Base-by-base conservation (phyloP, 2,113 vertebrate species). In the Apaloderma vittatum region DNA sequence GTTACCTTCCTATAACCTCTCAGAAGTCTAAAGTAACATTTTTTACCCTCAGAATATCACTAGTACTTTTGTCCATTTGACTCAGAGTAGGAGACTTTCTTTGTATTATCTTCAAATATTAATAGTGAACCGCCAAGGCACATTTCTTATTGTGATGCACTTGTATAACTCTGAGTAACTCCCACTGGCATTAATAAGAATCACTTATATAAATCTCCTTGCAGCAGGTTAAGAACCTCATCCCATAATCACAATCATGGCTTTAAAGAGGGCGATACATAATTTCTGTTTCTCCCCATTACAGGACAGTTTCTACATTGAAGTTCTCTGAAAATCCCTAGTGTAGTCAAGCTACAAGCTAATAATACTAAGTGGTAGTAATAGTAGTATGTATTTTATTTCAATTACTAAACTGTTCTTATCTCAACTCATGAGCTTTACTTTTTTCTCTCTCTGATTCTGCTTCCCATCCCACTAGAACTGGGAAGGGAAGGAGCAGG, bases 131-230 rank as follows among this genome's bases (percentile, higher is more conserved):
- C 83, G 87, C 67, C 87, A 93, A 91, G 68, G 46, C 63, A 77
- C 63, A 90, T 90, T 91, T 92, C 94, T 92, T 94, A 70, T 65
- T 70, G 90, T 77, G 87, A 94, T 88, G 91, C 87, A 93, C 84
- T 94, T 83, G 78, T 59, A 77, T 32, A 86, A 78, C 84, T 91
- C 86, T 54, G 36, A 85, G 91, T 94, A 95, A 95, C 75, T 96
- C 87, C 94, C 90, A 57, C 19, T 52, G 84, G 91, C 59, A 90
- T 80, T 95, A 97, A 95, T 79, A 74, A 93, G 91, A 93, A 88
- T 94, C 18, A 1, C 77, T 95, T 96, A 95, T 27, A 85, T 93
- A 96, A 93, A 96, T 66, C 80, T 59, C 66, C 55, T 52, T 80
- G 85, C 81, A 94, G 57, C 85, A 72, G 61, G 77, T 55, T 94